Evolutionary conservation across 2,113 vertebrate species (phyloP), one percentile per base, ranked within the genome.

Genomic region (Aix galericulata): DNA sequence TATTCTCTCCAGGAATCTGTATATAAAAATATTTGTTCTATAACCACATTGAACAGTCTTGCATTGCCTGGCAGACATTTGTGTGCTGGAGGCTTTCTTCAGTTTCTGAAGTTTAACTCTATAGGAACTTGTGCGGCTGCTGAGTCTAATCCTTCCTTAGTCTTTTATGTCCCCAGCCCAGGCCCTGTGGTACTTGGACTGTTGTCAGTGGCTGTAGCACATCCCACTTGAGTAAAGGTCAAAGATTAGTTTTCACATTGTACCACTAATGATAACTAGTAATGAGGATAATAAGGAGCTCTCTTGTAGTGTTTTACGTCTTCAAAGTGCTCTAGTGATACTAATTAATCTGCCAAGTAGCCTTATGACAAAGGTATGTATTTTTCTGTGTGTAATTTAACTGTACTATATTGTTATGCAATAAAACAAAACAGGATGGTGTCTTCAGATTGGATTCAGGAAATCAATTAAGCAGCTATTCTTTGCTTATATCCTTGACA

Each of bases 1-100:
- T 85, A 6, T 92, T 95, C 86, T 86, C 82, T 90, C 76, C 77
- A 94, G 86, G 92, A 93, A 94, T 89, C 72, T 63, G 23, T 92
- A 72, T 82, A 85, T 69, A 84, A 82, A 95, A 93, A 83, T 90
- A 90, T 60, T 88, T 90, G 53, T 88, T 94, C 88, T 66, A 78
- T 60, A 96, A 88, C 88, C 80, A 31, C 88, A 88, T 93, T 0
- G 0, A 95, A 25, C 56, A 95, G 75, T 76, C 76, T 90, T 74
- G 62, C 56, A 36, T 88, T 0, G 32, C 64, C 79, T 88, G 90
- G 82, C 88, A 93, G 88, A 58, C 0, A 9, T 59, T 81, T 50
- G 76, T 90, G 78, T 90, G 44, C 69, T 96, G 94, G 80, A 88
- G 93, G 93, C 72, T 86, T 90, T 91, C 73, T 68, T 44, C 76